These are phyloP conservation scores for Aromia moschata DNA, from an alignment of 2,888 invertebrate species.

Conservation along the genomic window DNA sequence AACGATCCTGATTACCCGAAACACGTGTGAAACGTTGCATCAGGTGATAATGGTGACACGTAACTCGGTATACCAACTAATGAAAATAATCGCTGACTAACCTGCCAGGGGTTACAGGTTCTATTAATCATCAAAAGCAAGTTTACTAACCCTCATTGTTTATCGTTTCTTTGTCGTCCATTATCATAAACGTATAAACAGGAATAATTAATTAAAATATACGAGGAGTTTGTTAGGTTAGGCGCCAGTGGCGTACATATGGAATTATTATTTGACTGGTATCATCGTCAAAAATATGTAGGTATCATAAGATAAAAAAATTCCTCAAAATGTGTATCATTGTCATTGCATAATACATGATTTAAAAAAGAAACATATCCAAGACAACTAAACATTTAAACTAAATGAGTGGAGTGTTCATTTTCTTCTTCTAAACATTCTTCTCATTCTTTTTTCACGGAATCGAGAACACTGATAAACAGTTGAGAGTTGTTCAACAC, in stretches of 20 bases:
- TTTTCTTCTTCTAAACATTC: too few species aligned
- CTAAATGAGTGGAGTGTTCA: too few species aligned
- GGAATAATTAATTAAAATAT: constrained; percentile 5
- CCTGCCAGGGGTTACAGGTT: constrained; percentile 16
- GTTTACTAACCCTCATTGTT: constrained; percentile 22
- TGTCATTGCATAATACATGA: too few species aligned
- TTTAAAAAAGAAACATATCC: too few species aligned
- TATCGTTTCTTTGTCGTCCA: constrained; percentile 14
- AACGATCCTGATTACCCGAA: neutral
- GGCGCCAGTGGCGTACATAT: too few species aligned
- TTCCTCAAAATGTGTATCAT: too few species aligned
- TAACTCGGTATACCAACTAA: neutral
- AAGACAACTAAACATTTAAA: too few species aligned
- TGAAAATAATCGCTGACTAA: constrained; percentile 22
- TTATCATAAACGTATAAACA: constrained; percentile 10
- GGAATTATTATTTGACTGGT: too few species aligned
- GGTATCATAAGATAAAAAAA: neutral
- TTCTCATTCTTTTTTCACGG: too few species aligned
- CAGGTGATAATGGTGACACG: too few species aligned
- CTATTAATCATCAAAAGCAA: constrained; percentile 18
- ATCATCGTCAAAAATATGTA: neutral
- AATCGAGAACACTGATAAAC: too few species aligned
- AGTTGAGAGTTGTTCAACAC: too few species aligned
- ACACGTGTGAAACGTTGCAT: neutral
- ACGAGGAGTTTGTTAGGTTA: neutral